These are phyloP conservation scores for Nomada lathburiana DNA, from an alignment of 2,888 invertebrate genomes.

Conservation along the genomic window DNA sequence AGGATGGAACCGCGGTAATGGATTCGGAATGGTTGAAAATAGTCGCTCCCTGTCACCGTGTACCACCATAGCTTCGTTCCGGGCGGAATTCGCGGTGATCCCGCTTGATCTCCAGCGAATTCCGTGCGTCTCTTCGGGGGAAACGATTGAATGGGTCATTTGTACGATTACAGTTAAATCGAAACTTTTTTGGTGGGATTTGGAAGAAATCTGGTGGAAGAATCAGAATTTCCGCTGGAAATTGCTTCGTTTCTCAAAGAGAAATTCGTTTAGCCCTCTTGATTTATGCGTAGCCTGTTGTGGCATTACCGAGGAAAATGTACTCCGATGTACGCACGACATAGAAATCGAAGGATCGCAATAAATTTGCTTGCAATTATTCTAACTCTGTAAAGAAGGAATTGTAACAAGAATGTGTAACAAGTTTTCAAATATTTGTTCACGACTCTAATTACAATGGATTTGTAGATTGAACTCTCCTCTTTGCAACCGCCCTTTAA, in stretches of 20 bases:
- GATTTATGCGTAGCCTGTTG: no score
- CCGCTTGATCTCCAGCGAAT: constrained; percentile 14
- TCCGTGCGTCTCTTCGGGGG: not conserved
- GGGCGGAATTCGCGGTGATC: constrained; percentile 26
- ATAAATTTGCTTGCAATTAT: no score
- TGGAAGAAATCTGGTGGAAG: not conserved
- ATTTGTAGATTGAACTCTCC: no score
- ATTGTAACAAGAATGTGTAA: no score
- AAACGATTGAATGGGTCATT: not conserved
- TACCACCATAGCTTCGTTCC: constrained; percentile 16
- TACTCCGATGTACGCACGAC: no score
- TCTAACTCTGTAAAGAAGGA: no score
- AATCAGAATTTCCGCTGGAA: not conserved
- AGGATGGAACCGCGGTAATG: constrained; percentile 76
- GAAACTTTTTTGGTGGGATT: not conserved
- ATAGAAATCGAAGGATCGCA: no score
- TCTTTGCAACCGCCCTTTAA: no score
- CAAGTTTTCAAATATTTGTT: no score
- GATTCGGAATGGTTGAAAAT: constrained; percentile 78
- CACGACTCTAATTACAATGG: no score
- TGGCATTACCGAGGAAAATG: no score
- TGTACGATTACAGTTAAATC: not conserved
- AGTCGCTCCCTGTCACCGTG: constrained; percentile 71
- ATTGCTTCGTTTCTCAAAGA: not conserved
- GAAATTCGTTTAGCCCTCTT: not conserved